Evolutionary conservation across 2,888 invertebrate genomes (phyloP).

Genomic region (Alsophila aescularia): DNA sequence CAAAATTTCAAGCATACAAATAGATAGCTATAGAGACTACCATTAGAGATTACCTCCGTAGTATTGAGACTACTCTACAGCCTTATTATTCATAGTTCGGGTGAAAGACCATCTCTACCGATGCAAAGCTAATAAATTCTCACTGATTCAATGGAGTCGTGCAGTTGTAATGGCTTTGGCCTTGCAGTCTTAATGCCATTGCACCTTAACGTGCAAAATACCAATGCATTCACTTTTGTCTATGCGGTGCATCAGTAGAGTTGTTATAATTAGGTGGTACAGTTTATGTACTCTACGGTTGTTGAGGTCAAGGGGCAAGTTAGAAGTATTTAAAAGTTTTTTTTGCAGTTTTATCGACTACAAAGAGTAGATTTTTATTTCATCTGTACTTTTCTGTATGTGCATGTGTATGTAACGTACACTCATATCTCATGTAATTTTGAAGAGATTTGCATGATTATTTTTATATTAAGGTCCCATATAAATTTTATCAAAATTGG

Average conservation of each 20-base stretch:
- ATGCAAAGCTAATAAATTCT: slow-evolving; percentile 16
- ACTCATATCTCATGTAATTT: too few species aligned
- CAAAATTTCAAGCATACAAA: too few species aligned
- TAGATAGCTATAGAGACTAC: neutral
- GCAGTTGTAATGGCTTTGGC: slow-evolving; percentile 39
- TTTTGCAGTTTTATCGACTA: too few species aligned
- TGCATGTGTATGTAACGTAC: too few species aligned
- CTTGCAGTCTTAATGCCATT: slow-evolving; percentile 38
- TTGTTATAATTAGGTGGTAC: slow-evolving; percentile 25
- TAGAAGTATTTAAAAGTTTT: too few species aligned
- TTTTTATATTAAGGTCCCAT: too few species aligned
- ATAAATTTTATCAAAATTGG: too few species aligned
- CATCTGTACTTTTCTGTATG: too few species aligned
- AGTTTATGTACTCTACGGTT: too few species aligned
- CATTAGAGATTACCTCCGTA: neutral
- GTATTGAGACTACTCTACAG: neutral
- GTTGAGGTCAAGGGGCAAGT: too few species aligned
- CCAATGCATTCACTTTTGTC: slow-evolving; percentile 41
- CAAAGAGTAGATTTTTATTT: too few species aligned
- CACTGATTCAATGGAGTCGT: slow-evolving; percentile 33
- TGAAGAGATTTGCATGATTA: too few species aligned
- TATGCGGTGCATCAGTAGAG: slow-evolving; percentile 29
- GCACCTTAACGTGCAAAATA: slow-evolving; percentile 37
- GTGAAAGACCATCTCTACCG: slow-evolving; percentile 8
- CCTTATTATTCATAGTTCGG: neutral